Evolutionary conservation across 2,113 vertebrate species (phyloP), one percentile per base, ranked within the genome.

Genomic region (Ciconia stormi): DNA sequence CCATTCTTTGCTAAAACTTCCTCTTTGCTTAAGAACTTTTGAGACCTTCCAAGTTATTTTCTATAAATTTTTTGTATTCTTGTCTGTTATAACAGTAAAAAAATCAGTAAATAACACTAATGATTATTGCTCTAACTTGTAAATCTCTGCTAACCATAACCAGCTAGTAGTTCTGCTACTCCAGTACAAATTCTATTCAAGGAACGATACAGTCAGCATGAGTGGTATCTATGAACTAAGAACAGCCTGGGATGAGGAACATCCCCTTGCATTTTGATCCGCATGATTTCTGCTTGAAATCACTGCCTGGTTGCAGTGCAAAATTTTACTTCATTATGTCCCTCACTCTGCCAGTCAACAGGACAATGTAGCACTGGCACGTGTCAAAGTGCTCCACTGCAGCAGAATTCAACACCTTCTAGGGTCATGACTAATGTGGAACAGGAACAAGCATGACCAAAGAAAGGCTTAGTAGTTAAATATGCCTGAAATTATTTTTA

Each of bases 391-490:
- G 12, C 42, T 47, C 34, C 25, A 11, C 74, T 26, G 20, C 36
- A 62, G 42, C 36, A 40, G 5, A 62, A 22, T 18, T 50, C 49
- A 52, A 2, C 0, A 0, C 30, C 44, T 52, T 29, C 13, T 7
- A 13, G 13, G 1, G 0, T 34, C 3, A 3, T 3, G 7, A 53
- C 30, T 59, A 8, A 16, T 0, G 17, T 17, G 42, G 36, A 42
- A 71, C 47, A 38, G 13, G 52, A 53, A 44, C 7, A 17, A 13
- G 13, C 2, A 4, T 34, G 30, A 73, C 44, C 17, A 36, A 63
- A 22, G 25, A 58, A 71, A 40, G 32, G 16, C 38, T 83, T 16
- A 26, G 16, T 6, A 16, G 13, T 42, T 76, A 40, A 62, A 40
- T 25, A 25, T 7, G 8, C 34, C 46, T 30, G 20, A 15, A 40